Conservation (phyloP, 2,113 vertebrate genomes). For the Chlorodrepanis virens region DNA sequence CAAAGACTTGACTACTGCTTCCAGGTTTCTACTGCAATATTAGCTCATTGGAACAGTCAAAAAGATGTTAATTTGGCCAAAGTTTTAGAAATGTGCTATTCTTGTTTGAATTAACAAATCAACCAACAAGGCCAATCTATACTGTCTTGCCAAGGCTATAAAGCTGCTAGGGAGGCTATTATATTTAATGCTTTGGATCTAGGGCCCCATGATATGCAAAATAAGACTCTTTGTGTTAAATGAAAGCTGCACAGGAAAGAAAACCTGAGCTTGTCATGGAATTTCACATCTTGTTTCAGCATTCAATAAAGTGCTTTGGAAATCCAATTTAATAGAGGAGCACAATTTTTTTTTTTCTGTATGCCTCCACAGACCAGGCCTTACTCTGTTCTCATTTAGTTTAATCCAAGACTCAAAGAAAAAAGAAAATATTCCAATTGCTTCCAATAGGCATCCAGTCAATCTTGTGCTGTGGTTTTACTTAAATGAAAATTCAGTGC, state of each 20-base stretch:
- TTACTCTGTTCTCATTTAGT: neutral
- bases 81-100: constrained; percentile 23
- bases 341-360: neutral
- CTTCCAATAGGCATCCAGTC: neutral
- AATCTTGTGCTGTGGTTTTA: neutral
- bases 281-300: neutral
- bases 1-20: constrained; percentile 36
- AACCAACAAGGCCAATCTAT: neutral
- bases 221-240: neutral
- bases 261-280: neutral
- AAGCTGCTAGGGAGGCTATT: neutral
- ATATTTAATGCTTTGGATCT: constrained; percentile 2
- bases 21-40: constrained; percentile 30
- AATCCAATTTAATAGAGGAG: neutral
- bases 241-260: neutral
- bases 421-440: neutral
- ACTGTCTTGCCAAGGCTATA: neutral
- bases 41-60: neutral
- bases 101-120: constrained; percentile 43
- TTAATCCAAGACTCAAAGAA: neutral
- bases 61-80: constrained; percentile 21
- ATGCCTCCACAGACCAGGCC: neutral
- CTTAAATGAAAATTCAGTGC: neutral
- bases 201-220: neutral
- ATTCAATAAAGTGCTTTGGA: neutral